Conservation (phyloP, 2,113 vertebrate genomes). For the Dicentrarchus labrax region DNA sequence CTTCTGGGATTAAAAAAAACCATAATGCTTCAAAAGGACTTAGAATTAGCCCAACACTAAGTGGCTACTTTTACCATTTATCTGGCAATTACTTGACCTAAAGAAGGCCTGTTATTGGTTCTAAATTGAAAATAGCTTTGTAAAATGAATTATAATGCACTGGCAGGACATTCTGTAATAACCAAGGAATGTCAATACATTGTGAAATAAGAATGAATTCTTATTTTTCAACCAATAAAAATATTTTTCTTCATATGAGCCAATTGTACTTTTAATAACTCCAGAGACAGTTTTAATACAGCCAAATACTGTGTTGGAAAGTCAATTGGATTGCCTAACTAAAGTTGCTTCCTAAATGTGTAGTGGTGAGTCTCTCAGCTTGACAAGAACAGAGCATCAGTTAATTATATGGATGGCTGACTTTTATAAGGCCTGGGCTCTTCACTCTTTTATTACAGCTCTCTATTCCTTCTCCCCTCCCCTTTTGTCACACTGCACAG, state of each 20-base stretch:
- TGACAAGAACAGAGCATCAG: constrained; percentile 43
- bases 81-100: background rate
- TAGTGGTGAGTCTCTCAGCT: constrained; percentile 32
- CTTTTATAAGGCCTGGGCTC: constrained; percentile 34
- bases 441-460: constrained; percentile 20
- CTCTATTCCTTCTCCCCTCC: background rate
- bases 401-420: constrained; percentile 64
- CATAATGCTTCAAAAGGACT: background rate
- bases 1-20: background rate
- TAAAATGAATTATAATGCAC: constrained; percentile 13
- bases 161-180: constrained; percentile 15
- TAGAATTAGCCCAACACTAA: background rate
- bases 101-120: constrained; percentile 6
- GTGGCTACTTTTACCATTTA: constrained; percentile 10
- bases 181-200: constrained; percentile 24
- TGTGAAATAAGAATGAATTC: constrained; percentile 14
- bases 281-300: constrained; percentile 15
- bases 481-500: constrained; percentile 14
- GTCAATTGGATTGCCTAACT: constrained; percentile 33
- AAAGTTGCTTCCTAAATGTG: constrained; percentile 54
- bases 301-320: constrained; percentile 36
- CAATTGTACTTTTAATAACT: constrained; percentile 33
- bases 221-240: constrained; percentile 18
- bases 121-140: constrained; percentile 10
- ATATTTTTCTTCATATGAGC: background rate